Evolutionary conservation across 2,888 invertebrate genomes (phyloP), one percentile per base, ranked within the genome.

Genomic region (Allophyes oxyacanthae): DNA sequence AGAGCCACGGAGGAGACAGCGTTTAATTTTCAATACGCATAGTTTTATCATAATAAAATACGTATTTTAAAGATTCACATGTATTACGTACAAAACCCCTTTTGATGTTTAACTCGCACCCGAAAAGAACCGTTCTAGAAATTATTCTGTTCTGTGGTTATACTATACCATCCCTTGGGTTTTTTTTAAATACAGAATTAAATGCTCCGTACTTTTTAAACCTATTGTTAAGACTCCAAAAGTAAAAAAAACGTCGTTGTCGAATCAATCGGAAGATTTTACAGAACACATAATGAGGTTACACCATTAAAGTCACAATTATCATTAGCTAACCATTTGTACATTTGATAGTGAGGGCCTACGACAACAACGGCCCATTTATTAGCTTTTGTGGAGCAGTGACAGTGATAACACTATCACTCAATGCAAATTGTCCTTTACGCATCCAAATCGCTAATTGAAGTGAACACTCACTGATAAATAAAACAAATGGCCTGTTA

Each of bases 341-440:
- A 75, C 57, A 67, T 66, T 78, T 72, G 72, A 68, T 72, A 66
- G 57, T 57, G 8, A 34, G 10, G 84, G 76, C 89, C 90, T 89
- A 86, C 72, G 84, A 78, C 89, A 91, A 92, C 81, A 85, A 66
- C 64, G 66, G 65, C 40, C 75, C 38, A 64, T 72, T 66, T 75
- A 72, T 79, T 77, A 84, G 75, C 90, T 89, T 87, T 89, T 87
- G 84, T 84, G 62, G 78, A 78, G 52, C 78, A 50, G 60, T 55
- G 10, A 62, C 34, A 80, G 62, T 72, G 91, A 92, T 91, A 90
- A 72, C 62, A 69, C 74, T 91, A 92, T 92, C 91, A 49, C 66
- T 60, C 82, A 84, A 91, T 87, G 91, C 90, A 92, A 92, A 92
- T 92, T 91, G 86, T 83, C 84, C 40, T 83, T 81, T 82, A 83